A percentile compares a stretch with the other conserved stretches of the same genome.
Conservation (phyloP, 2,888 invertebrate species). For the Hirudinaria manillensis region DNA sequence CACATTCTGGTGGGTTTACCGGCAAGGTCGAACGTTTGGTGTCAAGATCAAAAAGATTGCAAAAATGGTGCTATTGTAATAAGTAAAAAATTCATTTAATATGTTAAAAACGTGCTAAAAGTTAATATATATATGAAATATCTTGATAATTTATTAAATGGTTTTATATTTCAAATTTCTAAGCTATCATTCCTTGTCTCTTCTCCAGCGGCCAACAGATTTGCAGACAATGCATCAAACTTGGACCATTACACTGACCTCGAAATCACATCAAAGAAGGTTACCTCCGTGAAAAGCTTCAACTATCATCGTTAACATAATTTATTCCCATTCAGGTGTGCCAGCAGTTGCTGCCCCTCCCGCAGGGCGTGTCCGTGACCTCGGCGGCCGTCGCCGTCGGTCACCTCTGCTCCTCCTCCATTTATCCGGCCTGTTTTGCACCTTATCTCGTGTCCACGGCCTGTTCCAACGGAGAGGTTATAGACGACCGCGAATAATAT, state of each 20-base stretch:
- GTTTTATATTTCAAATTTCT: neutral
- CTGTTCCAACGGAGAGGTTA: slow-evolving; percentile 81
- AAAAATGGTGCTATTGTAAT: too few relatives aligned
- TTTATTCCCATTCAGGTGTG: slow-evolving; percentile 64
- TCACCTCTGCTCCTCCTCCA: slow-evolving; percentile 90
- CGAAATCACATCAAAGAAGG: neutral
- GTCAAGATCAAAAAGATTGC: neutral
- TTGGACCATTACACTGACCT: neutral
- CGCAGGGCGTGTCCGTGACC: slow-evolving; percentile 82
- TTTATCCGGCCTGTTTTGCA: slow-evolving; percentile 96
- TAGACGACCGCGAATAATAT: neutral
- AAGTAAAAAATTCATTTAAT: too few relatives aligned
- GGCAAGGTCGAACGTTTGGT: neutral
- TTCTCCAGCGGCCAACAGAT: neutral
- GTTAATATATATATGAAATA: too few relatives aligned
- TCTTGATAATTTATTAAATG: neutral
- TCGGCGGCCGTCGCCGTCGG: slow-evolving; percentile 92
- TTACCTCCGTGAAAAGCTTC: neutral
- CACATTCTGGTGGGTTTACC: neutral
- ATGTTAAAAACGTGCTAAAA: too few relatives aligned
- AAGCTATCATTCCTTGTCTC: neutral
- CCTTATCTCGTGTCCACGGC: slow-evolving; percentile 93
- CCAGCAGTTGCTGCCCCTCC: slow-evolving; percentile 77
- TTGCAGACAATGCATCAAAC: neutral
- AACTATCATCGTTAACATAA: neutral